Evolutionary conservation across 2,113 vertebrate species (phyloP).

Genomic region (Rhipidura dahli): DNA sequence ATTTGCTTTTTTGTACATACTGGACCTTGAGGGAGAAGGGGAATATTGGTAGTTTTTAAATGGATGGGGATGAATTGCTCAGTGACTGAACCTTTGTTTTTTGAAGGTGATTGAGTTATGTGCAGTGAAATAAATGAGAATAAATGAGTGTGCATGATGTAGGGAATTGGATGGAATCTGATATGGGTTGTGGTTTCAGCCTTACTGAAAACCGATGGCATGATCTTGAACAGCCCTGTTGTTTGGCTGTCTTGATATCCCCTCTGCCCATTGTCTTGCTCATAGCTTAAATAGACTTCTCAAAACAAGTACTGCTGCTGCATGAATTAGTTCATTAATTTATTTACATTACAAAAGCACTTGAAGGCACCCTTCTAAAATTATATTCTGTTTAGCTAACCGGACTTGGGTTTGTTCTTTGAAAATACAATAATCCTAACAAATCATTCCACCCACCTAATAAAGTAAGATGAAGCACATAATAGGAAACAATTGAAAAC

Average conservation of each 20-base stretch:
- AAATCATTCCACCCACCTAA: constrained; percentile 17
- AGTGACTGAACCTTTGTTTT: not conserved
- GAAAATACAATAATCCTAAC: not conserved
- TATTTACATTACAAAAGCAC: constrained; percentile 40
- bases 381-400: not conserved
- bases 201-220: not conserved
- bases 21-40: not conserved
- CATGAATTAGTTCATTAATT: not conserved
- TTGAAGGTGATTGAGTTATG: not conserved
- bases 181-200: not conserved
- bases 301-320: not conserved
- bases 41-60: not conserved
- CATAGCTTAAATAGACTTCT: not conserved
- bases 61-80: not conserved
- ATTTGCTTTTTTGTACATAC: not conserved
- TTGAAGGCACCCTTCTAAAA: constrained; percentile 12
- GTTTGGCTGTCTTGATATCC: not conserved
- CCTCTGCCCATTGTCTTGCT: not conserved
- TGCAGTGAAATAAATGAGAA: not conserved
- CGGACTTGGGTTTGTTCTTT: not conserved
- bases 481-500: not conserved
- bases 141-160: not conserved
- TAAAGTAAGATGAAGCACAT: not conserved
- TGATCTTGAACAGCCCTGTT: not conserved
- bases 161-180: not conserved